A percentile compares a stretch with the other conserved stretches of the same genome.
These are phyloP conservation scores for Spheniscus mendiculus DNA, from an alignment of 2,113 vertebrate genomes.

Conservation along the genomic window DNA sequence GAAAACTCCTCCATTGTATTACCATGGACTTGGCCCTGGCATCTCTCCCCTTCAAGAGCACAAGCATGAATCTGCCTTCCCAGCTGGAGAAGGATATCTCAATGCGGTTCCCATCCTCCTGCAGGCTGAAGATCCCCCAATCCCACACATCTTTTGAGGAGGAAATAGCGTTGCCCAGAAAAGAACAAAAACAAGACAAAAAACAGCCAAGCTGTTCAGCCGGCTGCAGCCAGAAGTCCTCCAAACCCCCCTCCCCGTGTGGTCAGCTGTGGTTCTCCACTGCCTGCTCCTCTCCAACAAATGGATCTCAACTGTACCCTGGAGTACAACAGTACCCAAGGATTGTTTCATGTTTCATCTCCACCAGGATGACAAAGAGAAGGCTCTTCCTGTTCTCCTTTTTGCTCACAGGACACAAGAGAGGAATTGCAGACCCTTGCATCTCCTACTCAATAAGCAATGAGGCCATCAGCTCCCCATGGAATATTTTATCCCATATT, in stretches of 20 bases:
- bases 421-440: background rate
- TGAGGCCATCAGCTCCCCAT: background rate
- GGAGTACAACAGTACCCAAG: accelerated
- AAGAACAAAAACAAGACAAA: background rate
- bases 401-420: background rate
- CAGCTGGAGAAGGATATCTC: background rate
- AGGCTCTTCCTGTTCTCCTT: background rate
- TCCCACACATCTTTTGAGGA: background rate
- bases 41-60: background rate
- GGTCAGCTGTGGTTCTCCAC: background rate
- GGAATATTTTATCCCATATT: background rate
- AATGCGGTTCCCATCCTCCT: background rate
- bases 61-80: background rate
- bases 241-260: background rate
- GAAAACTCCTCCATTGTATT: background rate
- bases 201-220: background rate
- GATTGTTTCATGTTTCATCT: background rate
- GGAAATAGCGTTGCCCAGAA: background rate
- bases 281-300: background rate
- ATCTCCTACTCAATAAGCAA: background rate
- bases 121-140: background rate
- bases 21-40: background rate
- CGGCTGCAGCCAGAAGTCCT: background rate
- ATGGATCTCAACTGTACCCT: background rate
- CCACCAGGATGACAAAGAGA: background rate